Conservation (phyloP, 2,888 invertebrate genomes). For the Pseudococcus longispinus region DNA sequence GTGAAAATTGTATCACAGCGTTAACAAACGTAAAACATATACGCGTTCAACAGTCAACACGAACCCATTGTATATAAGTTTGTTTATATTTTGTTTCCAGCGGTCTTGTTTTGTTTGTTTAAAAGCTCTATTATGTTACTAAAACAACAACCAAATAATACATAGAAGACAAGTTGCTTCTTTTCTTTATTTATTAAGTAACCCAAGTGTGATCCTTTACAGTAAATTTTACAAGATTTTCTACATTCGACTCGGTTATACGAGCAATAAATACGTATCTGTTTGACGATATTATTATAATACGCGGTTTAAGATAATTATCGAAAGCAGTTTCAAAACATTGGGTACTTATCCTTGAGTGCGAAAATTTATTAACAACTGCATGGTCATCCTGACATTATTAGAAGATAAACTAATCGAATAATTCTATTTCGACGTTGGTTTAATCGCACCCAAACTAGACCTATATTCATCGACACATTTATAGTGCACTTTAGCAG, state of each 20-base stretch:
- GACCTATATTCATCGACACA: too few species aligned
- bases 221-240: not conserved
- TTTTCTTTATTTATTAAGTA: conserved; percentile 29
- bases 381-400: not conserved
- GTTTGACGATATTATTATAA: not conserved
- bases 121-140: conserved; percentile 38
- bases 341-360: not conserved
- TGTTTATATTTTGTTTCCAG: conserved; percentile 36
- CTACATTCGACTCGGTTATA: not conserved
- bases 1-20: not conserved
- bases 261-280: not conserved
- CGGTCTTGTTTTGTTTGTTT: conserved; percentile 16
- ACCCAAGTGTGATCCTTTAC: not conserved
- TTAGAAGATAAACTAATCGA: not conserved
- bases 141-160: conserved; percentile 37
- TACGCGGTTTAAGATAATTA: not conserved
- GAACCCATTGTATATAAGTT: conserved; percentile 4
- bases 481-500: not conserved
- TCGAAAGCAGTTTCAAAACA: not conserved
- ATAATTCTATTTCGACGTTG: not conserved
- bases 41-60: conserved; percentile 2
- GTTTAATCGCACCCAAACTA: not conserved
- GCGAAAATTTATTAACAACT: not conserved
- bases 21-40: not conserved
- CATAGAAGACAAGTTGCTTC: conserved; percentile 16